phyloP scores from a whole-genome alignment of 2,888 invertebrate species.

The Meliscaeva auricollis region DNA sequence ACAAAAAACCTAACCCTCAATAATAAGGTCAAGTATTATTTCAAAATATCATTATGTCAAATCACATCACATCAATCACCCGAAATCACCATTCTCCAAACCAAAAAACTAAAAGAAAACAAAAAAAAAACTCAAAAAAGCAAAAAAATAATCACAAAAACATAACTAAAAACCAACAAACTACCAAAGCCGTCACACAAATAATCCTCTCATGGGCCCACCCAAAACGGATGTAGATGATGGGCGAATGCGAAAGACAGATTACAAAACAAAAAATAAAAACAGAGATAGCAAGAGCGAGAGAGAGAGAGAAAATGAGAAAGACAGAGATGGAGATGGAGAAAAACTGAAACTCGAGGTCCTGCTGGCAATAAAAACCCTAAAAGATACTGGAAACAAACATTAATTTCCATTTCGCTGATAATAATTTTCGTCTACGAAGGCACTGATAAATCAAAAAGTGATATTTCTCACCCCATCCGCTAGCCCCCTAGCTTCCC shows the following conservation, averaged over 20 bases:
- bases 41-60: constrained; percentile 42
- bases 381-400: constrained; percentile 70
- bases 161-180: constrained; percentile 35
- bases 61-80: constrained; percentile 61
- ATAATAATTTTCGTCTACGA: constrained; percentile 77
- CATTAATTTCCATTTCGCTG: constrained; percentile 76
- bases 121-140: background rate
- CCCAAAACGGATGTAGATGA: constrained; percentile 19
- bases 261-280: constrained; percentile 2
- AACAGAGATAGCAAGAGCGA: background rate
- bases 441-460: constrained; percentile 76
- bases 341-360: constrained; percentile 25
- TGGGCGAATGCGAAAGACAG: constrained; percentile 25
- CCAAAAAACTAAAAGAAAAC: background rate
- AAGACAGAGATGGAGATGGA: no score
- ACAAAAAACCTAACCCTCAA: background rate
- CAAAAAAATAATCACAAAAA: background rate
- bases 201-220: constrained; percentile 21
- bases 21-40: constrained; percentile 25
- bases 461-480: constrained; percentile 66
- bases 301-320: background rate
- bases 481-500: background rate
- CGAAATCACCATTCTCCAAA: constrained; percentile 24
- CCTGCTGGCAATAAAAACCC: constrained; percentile 73
- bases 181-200: constrained; percentile 29